Base-by-base conservation (phyloP, 2,797 vertebrate genomes). In the Hemibagrus guttatus region DNA sequence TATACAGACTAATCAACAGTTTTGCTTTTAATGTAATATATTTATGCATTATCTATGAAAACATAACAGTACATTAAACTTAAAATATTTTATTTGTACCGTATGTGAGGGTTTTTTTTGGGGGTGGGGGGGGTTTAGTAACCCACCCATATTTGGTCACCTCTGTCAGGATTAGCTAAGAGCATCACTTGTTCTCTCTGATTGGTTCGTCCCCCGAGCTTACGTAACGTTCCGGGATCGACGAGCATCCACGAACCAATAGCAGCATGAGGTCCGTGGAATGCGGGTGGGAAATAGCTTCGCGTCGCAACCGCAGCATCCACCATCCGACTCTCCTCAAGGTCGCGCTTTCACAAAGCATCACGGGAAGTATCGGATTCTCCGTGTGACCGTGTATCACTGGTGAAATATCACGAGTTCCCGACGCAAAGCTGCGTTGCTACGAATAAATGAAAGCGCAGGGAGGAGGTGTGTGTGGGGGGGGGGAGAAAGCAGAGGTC, bases 311-410 rank as follows among this genome's bases (percentile, higher is more conserved):
- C 84, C 84, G 26, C 84, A 76, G 84, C 56, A 49, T 71, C 91
- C 90, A 87, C 74, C 87, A 90, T 84, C 89, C 87, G 90, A 86
- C 79, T 75, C 85, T 84, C 16, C 87, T 94, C 93, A 95, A 95
- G 95, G 95, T 96, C 94, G 91, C 26, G 88, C 71, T 83, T 87
- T 39, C 35, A 92, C 88, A 87, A 84, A 42, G 93, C 93, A 94
- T 93, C 76, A 92, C 90, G 93, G 93, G 28, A 92, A 89, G 83
- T 84, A 84, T 84, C 39, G 71, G 21, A 49, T 84, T 75, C 83
- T 42, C 71, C 58, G 23, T 46, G 78, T 80, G 78, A 61, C 58
- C 46, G 35, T 9, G 59, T 39, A 26, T 83, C 52, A 69, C 39
- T 58, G 49, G 52, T 13, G 49, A 69, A 21, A 0, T 42, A 84